phyloP scores from a whole-genome alignment of 1,140 invertebrate species.

The Drosophila repletoides region DNA sequence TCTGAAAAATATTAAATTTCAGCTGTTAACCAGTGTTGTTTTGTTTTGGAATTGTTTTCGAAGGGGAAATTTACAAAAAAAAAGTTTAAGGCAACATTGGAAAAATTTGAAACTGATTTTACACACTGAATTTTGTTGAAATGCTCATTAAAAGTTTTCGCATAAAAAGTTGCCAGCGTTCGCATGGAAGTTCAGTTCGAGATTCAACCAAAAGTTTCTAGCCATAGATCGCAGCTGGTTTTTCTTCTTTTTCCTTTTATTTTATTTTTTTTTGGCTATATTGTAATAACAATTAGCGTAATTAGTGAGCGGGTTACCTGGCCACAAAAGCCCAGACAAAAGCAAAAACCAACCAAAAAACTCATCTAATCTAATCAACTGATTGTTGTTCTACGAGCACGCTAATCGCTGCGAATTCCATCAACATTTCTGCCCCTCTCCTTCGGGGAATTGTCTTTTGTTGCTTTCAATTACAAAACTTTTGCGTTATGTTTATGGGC shows the following conservation, averaged over 20 bases:
- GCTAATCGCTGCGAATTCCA: constrained; percentile 11
- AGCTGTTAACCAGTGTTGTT: constrained; percentile 1
- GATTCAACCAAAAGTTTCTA: constrained; percentile 8
- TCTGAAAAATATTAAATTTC: too few relatives aligned
- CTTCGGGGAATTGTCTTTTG: constrained; percentile 11
- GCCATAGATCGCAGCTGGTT: constrained; percentile 26
- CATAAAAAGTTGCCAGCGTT: constrained; percentile 26
- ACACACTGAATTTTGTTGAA: constrained; percentile 56
- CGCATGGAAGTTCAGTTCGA: constrained; percentile 3
- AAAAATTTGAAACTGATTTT: constrained; percentile 45
- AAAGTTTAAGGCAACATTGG: constrained; percentile 8
- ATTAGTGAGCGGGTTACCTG: constrained; percentile 51
- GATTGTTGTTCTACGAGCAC: not conserved
- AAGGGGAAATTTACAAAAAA: not conserved
- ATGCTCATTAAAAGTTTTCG: constrained; percentile 72
- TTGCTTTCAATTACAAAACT: constrained; percentile 68
- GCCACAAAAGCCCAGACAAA: constrained; percentile 11
- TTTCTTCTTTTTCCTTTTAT: too few relatives aligned
- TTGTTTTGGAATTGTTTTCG: not conserved
- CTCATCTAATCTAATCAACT: constrained; percentile 55
- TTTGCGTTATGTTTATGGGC: constrained; percentile 41
- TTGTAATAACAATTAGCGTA: constrained; percentile 68
- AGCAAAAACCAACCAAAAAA: constrained; percentile 6
- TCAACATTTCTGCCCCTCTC: not conserved
- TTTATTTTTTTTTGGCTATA: too few relatives aligned